Evolutionary conservation across 1,140 invertebrate genomes (phyloP).

Genomic region (Cardiocondyla obscurior): DNA sequence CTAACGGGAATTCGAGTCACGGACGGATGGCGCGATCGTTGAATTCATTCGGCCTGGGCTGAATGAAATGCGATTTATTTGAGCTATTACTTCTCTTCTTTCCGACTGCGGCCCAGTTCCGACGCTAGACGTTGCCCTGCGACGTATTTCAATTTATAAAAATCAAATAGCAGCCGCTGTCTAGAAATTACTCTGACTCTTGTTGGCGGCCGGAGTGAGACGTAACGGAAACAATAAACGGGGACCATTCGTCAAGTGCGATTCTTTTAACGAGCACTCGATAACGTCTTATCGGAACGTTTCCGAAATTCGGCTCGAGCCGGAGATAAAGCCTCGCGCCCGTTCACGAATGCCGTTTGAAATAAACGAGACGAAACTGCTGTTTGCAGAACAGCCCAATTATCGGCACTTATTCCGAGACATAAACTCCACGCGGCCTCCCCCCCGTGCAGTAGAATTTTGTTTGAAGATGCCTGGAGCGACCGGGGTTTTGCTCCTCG

Average conservation of each 20-base stretch:
- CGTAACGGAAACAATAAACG: neutral
- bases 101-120: neutral
- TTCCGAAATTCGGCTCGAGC: conserved; percentile 4
- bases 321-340: neutral
- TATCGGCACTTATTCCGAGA: neutral
- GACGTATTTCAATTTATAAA: neutral
- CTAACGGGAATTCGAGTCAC: conserved; percentile 67
- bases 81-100: neutral
- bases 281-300: conserved; percentile 25
- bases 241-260: neutral
- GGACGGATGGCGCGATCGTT: conserved; percentile 52
- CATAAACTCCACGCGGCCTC: neutral
- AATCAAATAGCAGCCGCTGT: neutral
- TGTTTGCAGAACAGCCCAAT: neutral
- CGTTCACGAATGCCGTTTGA: neutral
- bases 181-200: neutral
- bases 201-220: neutral
- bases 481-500: neutral
- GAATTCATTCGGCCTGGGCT: conserved; percentile 35
- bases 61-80: conserved; percentile 28
- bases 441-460: neutral
- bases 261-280: neutral
- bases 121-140: neutral
- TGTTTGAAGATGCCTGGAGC: neutral
- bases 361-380: neutral